phyloP scores from a whole-genome alignment of 2,888 invertebrate genomes.

The Meta bourneti region DNA sequence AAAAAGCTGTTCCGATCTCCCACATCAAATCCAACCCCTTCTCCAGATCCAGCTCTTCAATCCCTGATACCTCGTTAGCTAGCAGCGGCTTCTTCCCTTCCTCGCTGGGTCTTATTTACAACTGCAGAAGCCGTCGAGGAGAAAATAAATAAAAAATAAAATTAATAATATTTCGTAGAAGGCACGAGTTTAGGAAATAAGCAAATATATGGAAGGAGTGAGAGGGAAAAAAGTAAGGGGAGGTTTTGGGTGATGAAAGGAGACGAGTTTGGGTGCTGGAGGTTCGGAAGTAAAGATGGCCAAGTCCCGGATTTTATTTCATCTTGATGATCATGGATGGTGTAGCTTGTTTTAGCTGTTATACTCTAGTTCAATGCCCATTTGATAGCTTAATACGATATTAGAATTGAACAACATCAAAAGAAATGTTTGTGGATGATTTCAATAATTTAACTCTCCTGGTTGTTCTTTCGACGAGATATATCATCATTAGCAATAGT shows the following conservation, averaged over 20 bases:
- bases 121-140: constrained; percentile 17
- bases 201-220: constrained; percentile 41
- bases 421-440: too few species aligned
- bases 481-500: too few species aligned
- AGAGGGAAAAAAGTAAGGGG: background rate
- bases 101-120: constrained; percentile 66
- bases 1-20: constrained; percentile 61
- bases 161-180: constrained; percentile 54
- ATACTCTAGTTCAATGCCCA: too few species aligned
- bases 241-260: constrained; percentile 5
- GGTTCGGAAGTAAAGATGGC: background rate
- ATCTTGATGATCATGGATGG: too few species aligned
- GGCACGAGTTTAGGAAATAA: constrained; percentile 32
- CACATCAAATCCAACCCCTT: background rate
- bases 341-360: too few species aligned
- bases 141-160: constrained; percentile 32
- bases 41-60: background rate
- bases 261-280: background rate
- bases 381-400: too few species aligned
- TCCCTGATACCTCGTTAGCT: constrained; percentile 49
- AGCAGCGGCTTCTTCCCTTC: background rate
- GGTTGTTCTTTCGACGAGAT: too few species aligned
- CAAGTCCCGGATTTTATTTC: background rate
- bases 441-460: too few species aligned
- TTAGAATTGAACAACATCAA: too few species aligned